Conservation (phyloP, 2,888 invertebrate species). For the Dynastes hyllus region DNA sequence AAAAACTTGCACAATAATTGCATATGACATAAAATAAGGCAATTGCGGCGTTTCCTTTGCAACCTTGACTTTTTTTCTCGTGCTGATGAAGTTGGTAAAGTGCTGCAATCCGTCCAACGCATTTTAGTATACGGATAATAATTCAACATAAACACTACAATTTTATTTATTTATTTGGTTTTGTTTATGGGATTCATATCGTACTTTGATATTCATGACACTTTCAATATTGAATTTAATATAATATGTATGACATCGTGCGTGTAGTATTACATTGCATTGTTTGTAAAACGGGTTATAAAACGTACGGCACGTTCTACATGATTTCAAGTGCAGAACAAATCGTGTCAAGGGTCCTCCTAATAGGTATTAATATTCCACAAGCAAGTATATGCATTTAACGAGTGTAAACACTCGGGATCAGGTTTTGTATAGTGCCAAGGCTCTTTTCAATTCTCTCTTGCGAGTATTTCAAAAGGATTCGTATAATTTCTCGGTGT, state of each 20-base stretch:
- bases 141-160: neutral
- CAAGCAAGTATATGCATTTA: neutral
- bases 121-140: neutral
- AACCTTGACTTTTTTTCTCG: neutral
- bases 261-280: too few species aligned
- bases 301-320: too few species aligned
- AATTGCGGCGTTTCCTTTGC: neutral
- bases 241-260: too few species aligned
- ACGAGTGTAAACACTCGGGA: neutral
- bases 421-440: constrained; percentile 7
- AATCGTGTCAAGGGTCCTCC: neutral
- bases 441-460: neutral
- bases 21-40: constrained; percentile 18
- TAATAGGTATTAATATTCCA: neutral
- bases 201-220: too few species aligned
- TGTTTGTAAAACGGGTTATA: too few species aligned
- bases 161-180: too few species aligned
- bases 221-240: too few species aligned
- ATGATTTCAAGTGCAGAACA: too few species aligned
- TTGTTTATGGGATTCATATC: too few species aligned
- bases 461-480: neutral
- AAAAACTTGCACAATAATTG: constrained; percentile 13
- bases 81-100: neutral
- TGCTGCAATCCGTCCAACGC: neutral
- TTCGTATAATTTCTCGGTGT: too few species aligned